These are phyloP conservation scores for Ethmia dodecea DNA, from an alignment of 2,888 invertebrate genomes.

Conservation along the genomic window DNA sequence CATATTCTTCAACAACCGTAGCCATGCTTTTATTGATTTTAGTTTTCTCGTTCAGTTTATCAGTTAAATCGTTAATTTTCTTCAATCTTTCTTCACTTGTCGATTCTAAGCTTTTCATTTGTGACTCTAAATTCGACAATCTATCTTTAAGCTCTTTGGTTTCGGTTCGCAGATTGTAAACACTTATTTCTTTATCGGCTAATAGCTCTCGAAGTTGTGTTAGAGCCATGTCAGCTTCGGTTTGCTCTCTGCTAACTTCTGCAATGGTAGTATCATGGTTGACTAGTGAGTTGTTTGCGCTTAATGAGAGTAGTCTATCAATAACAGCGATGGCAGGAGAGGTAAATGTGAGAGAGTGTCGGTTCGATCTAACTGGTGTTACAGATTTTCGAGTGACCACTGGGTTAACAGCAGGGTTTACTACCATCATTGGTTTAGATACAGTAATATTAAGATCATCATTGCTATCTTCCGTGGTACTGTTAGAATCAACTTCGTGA, in stretches of 20 bases:
- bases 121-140: constrained; percentile 51
- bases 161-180: constrained; percentile 68
- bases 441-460: constrained; percentile 47
- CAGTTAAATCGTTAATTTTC: constrained; percentile 57
- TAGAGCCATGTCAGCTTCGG: constrained; percentile 54
- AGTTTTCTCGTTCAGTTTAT: constrained; percentile 54
- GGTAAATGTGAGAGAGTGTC: constrained; percentile 60
- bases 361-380: constrained; percentile 52
- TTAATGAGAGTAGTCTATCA: constrained; percentile 66
- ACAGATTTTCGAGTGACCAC: constrained; percentile 41
- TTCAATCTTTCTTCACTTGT: constrained; percentile 48
- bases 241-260: constrained; percentile 37
- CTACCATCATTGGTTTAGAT: constrained; percentile 66
- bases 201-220: constrained; percentile 70
- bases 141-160: constrained; percentile 68
- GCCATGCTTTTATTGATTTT: constrained; percentile 77
- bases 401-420: constrained; percentile 60
- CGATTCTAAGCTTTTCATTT: constrained; percentile 49
- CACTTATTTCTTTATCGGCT: constrained; percentile 72
- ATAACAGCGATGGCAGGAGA: constrained; percentile 74
- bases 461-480: constrained; percentile 28
- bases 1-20: constrained; percentile 85
- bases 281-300: constrained; percentile 47
- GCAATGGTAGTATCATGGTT: constrained; percentile 38
- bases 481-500: constrained; percentile 25